phyloP scores from a whole-genome alignment of 2,797 vertebrate genomes.

The Acomys russatus region DNA sequence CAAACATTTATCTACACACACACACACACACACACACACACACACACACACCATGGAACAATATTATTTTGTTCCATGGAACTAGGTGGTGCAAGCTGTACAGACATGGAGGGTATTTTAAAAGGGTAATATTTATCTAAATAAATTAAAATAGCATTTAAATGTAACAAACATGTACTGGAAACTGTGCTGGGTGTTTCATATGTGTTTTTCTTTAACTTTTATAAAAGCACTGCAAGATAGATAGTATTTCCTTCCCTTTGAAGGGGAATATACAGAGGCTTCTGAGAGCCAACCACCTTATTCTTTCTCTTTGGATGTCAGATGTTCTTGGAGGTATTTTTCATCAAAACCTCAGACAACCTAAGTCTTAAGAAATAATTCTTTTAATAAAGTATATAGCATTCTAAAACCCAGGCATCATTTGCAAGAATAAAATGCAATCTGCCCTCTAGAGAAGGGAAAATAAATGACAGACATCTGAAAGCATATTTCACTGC shows the following conservation, averaged over 20 bases:
- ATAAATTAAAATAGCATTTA: conserved; percentile 16
- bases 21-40: neutral
- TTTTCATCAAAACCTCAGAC: neutral
- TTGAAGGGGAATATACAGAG: neutral
- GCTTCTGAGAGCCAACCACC: neutral
- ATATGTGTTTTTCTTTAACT: neutral
- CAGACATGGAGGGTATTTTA: conserved; percentile 10
- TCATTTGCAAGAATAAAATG: conserved; percentile 45
- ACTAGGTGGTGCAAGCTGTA: neutral
- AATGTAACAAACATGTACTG: conserved; percentile 9
- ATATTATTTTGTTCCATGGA: neutral
- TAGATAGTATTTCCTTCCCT: neutral
- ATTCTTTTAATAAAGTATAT: conserved; percentile 42
- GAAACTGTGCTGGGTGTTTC: neutral
- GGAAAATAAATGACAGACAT: conserved; percentile 13
- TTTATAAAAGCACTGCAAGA: neutral
- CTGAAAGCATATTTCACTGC: neutral
- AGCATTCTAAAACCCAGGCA: neutral
- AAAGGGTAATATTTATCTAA: conserved; percentile 14
- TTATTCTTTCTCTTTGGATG: neutral
- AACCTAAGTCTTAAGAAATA: conserved; percentile 16
- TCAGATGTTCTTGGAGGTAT: neutral
- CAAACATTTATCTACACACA: no score
- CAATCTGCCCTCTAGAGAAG: neutral
- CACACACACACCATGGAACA: neutral